Base-by-base conservation (phyloP, 2,888 invertebrate species). In the Brachyopa scutellaris region DNA sequence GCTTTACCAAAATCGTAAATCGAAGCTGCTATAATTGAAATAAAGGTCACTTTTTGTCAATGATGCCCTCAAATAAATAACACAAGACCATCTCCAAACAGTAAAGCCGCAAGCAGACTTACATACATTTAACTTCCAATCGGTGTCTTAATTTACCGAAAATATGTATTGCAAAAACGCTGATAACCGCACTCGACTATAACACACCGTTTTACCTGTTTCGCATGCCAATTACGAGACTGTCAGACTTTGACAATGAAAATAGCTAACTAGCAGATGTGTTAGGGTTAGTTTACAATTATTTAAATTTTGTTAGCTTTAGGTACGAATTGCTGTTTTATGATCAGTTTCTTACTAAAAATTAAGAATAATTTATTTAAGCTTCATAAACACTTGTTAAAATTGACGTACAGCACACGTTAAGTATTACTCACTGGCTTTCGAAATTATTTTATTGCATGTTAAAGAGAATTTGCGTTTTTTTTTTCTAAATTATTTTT, bases 391-490 rank as follows among this genome's bases (percentile, higher is more conserved):
- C 26, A 33, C 45, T 45, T 21, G 73, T 47, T 42, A 23, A 73
- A 59, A 67, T 53, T 66, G 19, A 59, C 76, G 59, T 26, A 59
- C 59, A 64, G 13, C 11, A 26, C 36, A 51, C 38, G n/a, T n/a
- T n/a, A n/a, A n/a, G n/a, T n/a, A n/a, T n/a, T 36, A 51, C 57
- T 59, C 61, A 66, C 51, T 55, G 66, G 49, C 49, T 59, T 72
- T 70, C 70, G 21, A 72, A 72, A 66, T 66, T 72, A 55, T 67
- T 72, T 72, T 49, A 61, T 72, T 79, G 45, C 61, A 66, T 66
- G 72, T 59, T 42, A 23, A 64, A 40, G 38, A 21, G 23, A 26
- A n/a, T 47, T 31, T 15, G 55, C 38, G 57, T 23, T 59, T 49
- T 38, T 47, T 4, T 45, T 9, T 7, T 33, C 33, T 55, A 17